These are phyloP conservation scores for Gymnoscopelus braueri DNA, from an alignment of 2,797 vertebrate species.

Conservation along the genomic window DNA sequence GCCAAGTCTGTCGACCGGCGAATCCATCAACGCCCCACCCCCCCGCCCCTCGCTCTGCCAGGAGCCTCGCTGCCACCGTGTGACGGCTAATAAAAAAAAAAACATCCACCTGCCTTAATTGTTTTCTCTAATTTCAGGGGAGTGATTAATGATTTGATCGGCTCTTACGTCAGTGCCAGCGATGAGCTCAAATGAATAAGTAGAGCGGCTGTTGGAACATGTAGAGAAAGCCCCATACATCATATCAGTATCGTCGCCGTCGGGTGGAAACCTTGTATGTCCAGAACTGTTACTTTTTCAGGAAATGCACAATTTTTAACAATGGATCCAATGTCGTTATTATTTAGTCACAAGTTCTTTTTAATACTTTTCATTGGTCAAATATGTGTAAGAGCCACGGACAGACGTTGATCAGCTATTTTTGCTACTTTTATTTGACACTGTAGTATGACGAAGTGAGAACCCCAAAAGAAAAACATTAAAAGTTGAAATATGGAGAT, in stretches of 20 bases:
- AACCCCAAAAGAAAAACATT: too few relatives aligned
- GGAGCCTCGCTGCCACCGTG: background rate
- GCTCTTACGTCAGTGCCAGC: constrained; percentile 66
- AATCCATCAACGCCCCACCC: constrained; percentile 73
- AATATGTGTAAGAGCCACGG: too few relatives aligned
- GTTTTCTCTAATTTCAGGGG: constrained; percentile 62
- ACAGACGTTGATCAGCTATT: too few relatives aligned
- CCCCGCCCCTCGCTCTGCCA: constrained; percentile 51
- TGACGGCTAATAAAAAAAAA: constrained; percentile 33
- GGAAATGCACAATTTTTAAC: too few relatives aligned
- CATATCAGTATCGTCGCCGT: background rate
- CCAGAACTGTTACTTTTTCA: too few relatives aligned
- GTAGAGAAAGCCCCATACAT: constrained; percentile 62
- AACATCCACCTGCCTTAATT: constrained; percentile 72
- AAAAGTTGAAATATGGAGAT: too few relatives aligned
- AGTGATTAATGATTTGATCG: constrained; percentile 78
- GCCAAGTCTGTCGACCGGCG: constrained; percentile 58
- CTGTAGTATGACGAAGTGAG: too few relatives aligned
- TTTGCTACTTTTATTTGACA: too few relatives aligned
- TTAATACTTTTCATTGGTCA: too few relatives aligned
- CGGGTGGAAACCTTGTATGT: too few relatives aligned
- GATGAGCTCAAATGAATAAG: constrained; percentile 55
- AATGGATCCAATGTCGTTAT: too few relatives aligned
- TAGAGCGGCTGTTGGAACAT: constrained; percentile 33
- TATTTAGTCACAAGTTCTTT: too few relatives aligned